Evolutionary conservation across 1,140 invertebrate genomes (phyloP).

Genomic region (Eueides isabella): DNA sequence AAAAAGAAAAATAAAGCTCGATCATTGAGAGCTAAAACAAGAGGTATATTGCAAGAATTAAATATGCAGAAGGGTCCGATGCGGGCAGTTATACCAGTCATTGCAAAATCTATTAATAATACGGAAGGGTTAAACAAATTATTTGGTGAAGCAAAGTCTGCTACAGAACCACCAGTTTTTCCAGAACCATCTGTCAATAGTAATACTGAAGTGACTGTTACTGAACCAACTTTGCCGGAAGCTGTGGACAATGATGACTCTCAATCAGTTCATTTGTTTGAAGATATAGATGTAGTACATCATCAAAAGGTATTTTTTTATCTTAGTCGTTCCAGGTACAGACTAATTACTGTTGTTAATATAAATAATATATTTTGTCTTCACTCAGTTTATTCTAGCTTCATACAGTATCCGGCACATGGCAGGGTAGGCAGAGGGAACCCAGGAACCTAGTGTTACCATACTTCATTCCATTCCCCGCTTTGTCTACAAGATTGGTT

Average conservation of each 20-base stretch:
- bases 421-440: no score
- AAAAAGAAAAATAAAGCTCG: slow-evolving; percentile 50
- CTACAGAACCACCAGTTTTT: slow-evolving; percentile 59
- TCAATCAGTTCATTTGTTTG: slow-evolving; percentile 73
- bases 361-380: no score
- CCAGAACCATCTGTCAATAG: slow-evolving; percentile 42
- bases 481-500: no score
- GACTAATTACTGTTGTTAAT: no score
- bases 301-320: slow-evolving; percentile 60
- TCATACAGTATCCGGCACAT: background rate
- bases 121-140: slow-evolving; percentile 55
- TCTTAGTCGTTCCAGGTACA: no score
- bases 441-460: background rate
- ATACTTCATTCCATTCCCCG: no score
- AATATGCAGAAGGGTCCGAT: slow-evolving; percentile 55
- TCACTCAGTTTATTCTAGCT: no score
- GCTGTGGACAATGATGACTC: slow-evolving; percentile 55
- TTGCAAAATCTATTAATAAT: slow-evolving; percentile 49
- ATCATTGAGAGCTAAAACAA: slow-evolving; percentile 51
- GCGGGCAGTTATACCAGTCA: slow-evolving; percentile 52
- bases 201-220: slow-evolving; percentile 38
- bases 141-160: slow-evolving; percentile 60
- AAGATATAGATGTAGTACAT: slow-evolving; percentile 73
- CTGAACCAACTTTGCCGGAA: slow-evolving; percentile 22
- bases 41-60: slow-evolving; percentile 61